Percentiles rank a stretch among this genome's conserved stretches.
Evolutionary conservation across 2,888 invertebrate genomes (phyloP).

Genomic region (Hedychridium roseum): DNA sequence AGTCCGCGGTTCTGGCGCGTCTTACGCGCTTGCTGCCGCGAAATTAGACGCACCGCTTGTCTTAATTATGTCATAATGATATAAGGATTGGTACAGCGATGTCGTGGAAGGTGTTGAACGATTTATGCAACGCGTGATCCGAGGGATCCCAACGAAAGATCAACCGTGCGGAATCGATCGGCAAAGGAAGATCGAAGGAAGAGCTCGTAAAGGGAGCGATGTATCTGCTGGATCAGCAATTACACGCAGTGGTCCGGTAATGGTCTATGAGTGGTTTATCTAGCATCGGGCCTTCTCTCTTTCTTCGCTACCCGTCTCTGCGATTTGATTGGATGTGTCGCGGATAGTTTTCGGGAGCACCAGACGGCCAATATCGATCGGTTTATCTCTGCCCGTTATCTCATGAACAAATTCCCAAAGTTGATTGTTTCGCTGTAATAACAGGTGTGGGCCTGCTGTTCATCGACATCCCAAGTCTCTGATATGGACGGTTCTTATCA

Average conservation of each 20-base stretch:
- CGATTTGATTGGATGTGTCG: conserved; percentile 18
- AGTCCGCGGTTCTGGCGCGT: no score
- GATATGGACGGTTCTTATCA: no score
- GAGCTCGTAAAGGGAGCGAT: conserved; percentile 11
- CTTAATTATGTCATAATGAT: no score
- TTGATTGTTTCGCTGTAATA: conserved; percentile 24
- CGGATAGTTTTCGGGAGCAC: conserved; percentile 19
- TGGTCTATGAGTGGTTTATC: conserved; percentile 33
- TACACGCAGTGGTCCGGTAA: conserved; percentile 31
- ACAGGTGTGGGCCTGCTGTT: conserved; percentile 26
- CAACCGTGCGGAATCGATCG: background rate
- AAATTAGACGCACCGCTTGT: no score
- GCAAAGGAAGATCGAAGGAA: conserved; percentile 3
- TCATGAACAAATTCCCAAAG: conserved; percentile 17
- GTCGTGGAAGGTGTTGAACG: no score
- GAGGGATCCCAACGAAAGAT: no score
- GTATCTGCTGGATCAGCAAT: conserved; percentile 40
- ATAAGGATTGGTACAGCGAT: no score
- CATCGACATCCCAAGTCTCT: no score
- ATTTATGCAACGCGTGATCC: conserved; percentile 1
- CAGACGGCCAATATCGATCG: conserved; percentile 9
- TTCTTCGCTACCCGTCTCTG: conserved; percentile 11
- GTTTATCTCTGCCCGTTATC: conserved; percentile 26
- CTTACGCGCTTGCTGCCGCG: no score
- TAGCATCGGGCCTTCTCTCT: no score